Evolutionary conservation across 2,888 invertebrate species (phyloP).

Genomic region (Eupithecia dodoneata): DNA sequence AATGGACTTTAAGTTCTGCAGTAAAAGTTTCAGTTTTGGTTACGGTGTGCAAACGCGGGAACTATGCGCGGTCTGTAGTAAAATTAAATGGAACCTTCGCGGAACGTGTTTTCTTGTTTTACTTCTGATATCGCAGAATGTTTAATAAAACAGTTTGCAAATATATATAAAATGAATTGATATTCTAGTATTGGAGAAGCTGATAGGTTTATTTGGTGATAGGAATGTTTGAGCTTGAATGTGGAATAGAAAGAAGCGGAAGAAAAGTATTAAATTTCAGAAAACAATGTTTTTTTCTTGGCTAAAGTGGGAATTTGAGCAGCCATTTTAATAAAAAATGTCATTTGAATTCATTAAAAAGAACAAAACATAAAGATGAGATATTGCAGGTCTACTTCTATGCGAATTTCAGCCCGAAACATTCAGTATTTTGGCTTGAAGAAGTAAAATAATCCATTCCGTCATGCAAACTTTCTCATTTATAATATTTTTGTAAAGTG

Average conservation of each 20-base stretch:
- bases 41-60: constrained; percentile 33
- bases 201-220: neutral
- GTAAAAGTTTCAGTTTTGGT: constrained; percentile 38
- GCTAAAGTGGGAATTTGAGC: too few relatives aligned
- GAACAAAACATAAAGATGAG: too few relatives aligned
- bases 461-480: neutral
- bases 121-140: constrained; percentile 24
- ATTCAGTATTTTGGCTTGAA: neutral
- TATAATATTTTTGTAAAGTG: neutral
- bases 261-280: neutral
- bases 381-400: too few relatives aligned
- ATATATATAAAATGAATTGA: neutral
- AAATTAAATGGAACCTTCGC: constrained; percentile 33
- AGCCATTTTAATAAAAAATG: too few relatives aligned
- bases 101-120: constrained; percentile 20
- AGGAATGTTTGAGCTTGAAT: neutral
- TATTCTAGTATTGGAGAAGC: neutral
- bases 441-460: neutral
- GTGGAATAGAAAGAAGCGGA: neutral
- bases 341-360: too few relatives aligned
- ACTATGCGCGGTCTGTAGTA: constrained; percentile 32
- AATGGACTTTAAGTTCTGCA: constrained; percentile 38
- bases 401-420: neutral
- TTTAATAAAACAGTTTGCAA: constrained; percentile 15
- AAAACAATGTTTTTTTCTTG: too few relatives aligned